Evolutionary conservation across 1,140 invertebrate genomes (phyloP), one percentile per base, ranked within the genome.

Genomic region (Calephelis virginiensis): DNA sequence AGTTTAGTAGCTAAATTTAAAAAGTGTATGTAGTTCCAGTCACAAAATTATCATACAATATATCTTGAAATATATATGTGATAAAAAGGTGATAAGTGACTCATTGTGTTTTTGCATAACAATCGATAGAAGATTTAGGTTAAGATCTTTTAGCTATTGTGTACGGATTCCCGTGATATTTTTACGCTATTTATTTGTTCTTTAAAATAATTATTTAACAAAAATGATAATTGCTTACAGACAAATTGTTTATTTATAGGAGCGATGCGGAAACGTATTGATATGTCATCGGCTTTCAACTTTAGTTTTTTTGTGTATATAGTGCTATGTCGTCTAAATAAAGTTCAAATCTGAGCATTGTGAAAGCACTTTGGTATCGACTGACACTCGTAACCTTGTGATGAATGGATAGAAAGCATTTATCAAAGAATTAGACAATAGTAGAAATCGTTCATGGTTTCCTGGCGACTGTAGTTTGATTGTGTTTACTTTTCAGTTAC

Each of bases 61-160:
- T 38, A 38, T 38, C 28, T 10, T 38, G n/a, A 4, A 40, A 59
- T 59, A 28, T 81, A 67, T 71, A 48, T 65, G 72, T 63, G 73
- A 84, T 85, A 80, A 88, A 68, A 83, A 82, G 84, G 82, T 64
- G 73, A 40, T 65, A 38, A 17, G 45, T 56, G 63, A 53, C 40
- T 53, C 28, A 56, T 66, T 75, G 82, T 91, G 85, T 87, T 89
- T 90, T 89, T 89, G 89, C 86, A 89, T 89, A 91, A 89, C 85
- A 91, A 91, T 91, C 85, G 83, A 91, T 81, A 84, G 81, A 77
- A 82, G 84, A 89, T 89, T 87, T 89, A 89, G 86, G 89, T 89
- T 91, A 89, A 91, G 85, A 91, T 91, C 81, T 89, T 71, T 75
- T 73, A 77, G 80, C 75, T 86, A 78, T 83, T 83, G 81, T 83